These are phyloP conservation scores for Azorinus chamasolen DNA, from an alignment of 2,888 invertebrate species.

Conservation along the genomic window DNA sequence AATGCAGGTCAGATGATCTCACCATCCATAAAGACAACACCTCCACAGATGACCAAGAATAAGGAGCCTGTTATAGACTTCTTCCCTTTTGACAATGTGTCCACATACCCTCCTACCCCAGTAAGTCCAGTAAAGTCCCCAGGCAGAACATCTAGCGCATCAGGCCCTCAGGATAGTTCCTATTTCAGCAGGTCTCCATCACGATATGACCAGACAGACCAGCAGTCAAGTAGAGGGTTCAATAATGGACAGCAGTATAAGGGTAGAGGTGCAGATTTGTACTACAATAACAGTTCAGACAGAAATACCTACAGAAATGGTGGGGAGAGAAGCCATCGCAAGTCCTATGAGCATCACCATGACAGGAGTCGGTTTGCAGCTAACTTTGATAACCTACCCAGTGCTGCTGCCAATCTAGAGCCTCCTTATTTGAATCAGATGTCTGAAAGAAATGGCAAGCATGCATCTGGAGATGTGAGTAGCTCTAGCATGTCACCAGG, in stretches of 20 bases:
- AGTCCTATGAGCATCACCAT: constrained; percentile 7
- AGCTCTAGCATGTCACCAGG: too few relatives aligned
- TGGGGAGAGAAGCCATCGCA: not conserved
- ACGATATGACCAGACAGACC: constrained; percentile 1
- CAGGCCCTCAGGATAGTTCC: constrained; percentile 1
- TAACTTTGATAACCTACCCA: constrained; percentile 44
- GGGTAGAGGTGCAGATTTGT: not conserved
- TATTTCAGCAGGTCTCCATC: constrained; percentile 20
- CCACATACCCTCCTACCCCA: constrained; percentile 57
- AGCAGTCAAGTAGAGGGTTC: not conserved
- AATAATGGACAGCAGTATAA: not conserved
- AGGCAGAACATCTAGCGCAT: constrained; percentile 17
- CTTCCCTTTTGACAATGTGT: constrained; percentile 62
- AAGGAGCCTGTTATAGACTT: constrained; percentile 53
- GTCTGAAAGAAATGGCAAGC: constrained; percentile 1
- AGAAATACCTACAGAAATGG: not conserved
- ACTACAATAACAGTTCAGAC: not conserved
- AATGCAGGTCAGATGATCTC: not conserved
- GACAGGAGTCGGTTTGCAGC: constrained; percentile 46
- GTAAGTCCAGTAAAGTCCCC: constrained; percentile 36
- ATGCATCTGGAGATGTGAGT: not conserved
- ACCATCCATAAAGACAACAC: not conserved
- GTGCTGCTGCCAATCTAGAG: constrained; percentile 24
- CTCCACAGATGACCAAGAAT: constrained; percentile 11
- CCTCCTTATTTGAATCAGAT: constrained; percentile 21